phyloP scores from a whole-genome alignment of 1,140 invertebrate genomes.

The Archivesica marissinica region DNA sequence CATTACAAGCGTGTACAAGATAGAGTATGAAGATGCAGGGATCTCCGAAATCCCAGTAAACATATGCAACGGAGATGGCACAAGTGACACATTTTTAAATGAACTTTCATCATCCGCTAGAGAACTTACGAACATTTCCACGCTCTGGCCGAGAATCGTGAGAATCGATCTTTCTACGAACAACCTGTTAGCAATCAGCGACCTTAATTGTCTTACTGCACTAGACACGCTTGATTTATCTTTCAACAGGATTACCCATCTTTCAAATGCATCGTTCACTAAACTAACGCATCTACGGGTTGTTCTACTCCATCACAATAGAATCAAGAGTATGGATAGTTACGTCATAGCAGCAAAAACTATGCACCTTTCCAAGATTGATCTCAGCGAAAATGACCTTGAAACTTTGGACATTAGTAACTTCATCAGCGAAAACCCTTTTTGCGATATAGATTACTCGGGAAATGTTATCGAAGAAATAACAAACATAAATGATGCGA shows the following conservation, averaged over 20 bases:
- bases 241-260: conserved; percentile 6
- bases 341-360: neutral
- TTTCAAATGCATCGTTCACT: conserved; percentile 39
- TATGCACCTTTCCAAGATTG: neutral
- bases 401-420: conserved; percentile 44
- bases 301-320: conserved; percentile 15
- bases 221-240: conserved; percentile 22
- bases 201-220: conserved; percentile 20
- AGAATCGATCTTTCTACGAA: conserved; percentile 4
- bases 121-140: neutral
- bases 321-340: conserved; percentile 45
- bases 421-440: conserved; percentile 7
- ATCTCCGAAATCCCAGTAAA: neutral
- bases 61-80: neutral
- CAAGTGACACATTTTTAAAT: neutral
- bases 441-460: conserved; percentile 17
- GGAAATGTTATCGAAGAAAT: conserved; percentile 8
- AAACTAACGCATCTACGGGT: neutral
- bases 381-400: conserved; percentile 23
- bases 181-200: neutral
- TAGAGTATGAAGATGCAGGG: neutral
- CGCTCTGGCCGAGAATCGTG: conserved; percentile 27
- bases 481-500: neutral
- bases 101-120: neutral
- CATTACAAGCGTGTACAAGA: conserved; percentile 10